Evolutionary conservation across 2,888 invertebrate genomes (phyloP), one percentile per base, ranked within the genome.

Genomic region (Ormyrus pomaceus): DNA sequence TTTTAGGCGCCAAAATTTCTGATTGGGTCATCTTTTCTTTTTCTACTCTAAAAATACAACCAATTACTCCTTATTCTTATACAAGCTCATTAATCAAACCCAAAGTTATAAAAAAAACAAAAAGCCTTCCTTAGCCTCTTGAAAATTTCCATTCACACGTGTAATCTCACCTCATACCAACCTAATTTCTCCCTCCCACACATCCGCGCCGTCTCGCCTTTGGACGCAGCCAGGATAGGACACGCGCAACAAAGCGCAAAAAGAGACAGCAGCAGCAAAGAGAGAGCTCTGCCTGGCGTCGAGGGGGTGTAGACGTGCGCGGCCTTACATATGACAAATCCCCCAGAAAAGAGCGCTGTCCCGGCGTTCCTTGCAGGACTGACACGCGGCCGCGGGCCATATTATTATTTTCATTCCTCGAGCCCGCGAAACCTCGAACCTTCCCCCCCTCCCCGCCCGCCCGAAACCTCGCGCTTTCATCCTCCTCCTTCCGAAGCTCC

Each of bases 331-430:
- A 45, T 81, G 80, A 80, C 80, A 81, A 82, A 80, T 72, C 50
- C 66, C 75, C 59, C 46, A 56, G 56, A 34, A 34, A 34, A 34
- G 34, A 34, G 34, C 34, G 34, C 13, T 65, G 34, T 53, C 71
- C 50, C 62, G n/a, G 51, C 55, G 66, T 34, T 34, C 73, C 56
- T 65, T 34, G 34, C 62, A 34, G 13, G 13, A 10, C 64, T 45
- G 72, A 65, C 66, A 53, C 55, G 45, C 46, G 55, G 45, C 58
- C 56, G 59, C 80, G 48, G 77, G 80, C 80, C 59, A 81, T 81
- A 81, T 77, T 80, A 80, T 80, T 81, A 81, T 81, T 81, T 77
- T 81, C 80, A 81, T 81, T 81, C 77, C 80, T 77, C 77, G 34
- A 34, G 68, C 69, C n/a, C 62, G 10, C 61, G 61, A 56, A 61